Evolutionary conservation across 2,888 invertebrate species (phyloP).

Genomic region (Nomada hirtipes): DNA sequence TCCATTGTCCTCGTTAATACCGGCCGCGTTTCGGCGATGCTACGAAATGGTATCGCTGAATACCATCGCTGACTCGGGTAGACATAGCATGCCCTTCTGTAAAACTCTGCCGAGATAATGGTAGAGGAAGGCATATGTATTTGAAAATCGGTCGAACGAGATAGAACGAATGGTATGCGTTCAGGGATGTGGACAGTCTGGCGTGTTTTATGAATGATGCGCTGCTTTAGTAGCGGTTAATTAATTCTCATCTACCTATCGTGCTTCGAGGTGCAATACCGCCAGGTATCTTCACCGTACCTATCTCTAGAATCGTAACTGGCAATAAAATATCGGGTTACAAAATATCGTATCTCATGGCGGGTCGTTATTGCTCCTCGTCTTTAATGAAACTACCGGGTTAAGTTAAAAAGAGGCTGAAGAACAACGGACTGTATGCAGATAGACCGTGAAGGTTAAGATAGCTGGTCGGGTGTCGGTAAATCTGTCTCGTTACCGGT

Average conservation of each 20-base stretch:
- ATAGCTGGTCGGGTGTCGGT: slow-evolving; percentile 31
- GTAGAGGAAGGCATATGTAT: slow-evolving; percentile 19
- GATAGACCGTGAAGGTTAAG: neutral
- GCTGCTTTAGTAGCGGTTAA: neutral
- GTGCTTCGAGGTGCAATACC: neutral
- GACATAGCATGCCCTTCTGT: neutral
- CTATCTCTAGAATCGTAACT: neutral
- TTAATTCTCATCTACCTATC: slow-evolving; percentile 1
- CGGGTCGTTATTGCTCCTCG: neutral
- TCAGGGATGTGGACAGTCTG: neutral
- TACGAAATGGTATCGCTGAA: slow-evolving; percentile 31
- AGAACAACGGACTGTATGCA: neutral
- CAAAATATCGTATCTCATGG: neutral
- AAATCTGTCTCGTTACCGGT: slow-evolving; percentile 58
- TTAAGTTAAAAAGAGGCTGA: neutral
- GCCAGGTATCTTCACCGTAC: neutral
- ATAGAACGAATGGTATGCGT: slow-evolving; percentile 4
- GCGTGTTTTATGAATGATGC: slow-evolving; percentile 1
- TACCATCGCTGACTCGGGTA: slow-evolving; percentile 22
- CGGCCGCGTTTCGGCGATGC: slow-evolving; percentile 29
- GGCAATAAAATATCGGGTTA: neutral
- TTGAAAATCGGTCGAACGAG: slow-evolving; percentile 10
- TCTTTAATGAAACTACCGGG: neutral
- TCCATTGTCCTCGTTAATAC: slow-evolving; percentile 41
- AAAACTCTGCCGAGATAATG: neutral